A percentile compares a stretch with the other conserved stretches of the same genome.
These are phyloP conservation scores for Nemopilema nomurai DNA, from an alignment of 30 jellyfish, hydroid and myxozoan genomes.

Conservation along the genomic window DNA sequence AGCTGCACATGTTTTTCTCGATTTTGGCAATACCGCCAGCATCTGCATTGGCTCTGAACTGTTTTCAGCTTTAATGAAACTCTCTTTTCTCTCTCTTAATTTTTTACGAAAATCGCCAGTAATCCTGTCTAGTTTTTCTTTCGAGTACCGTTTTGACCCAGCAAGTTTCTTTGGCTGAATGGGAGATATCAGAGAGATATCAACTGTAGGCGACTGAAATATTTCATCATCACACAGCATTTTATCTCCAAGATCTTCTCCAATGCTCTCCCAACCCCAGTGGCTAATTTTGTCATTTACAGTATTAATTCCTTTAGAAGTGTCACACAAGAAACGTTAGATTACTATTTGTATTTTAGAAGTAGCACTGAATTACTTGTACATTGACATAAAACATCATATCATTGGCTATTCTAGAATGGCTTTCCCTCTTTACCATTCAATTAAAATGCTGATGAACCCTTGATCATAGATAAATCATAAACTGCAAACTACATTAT, in stretches of 20 bases:
- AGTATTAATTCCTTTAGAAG: no score
- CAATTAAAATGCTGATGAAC: no score
- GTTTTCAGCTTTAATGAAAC: background rate
- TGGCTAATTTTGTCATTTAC: no score
- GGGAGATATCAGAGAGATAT: slow-evolving; percentile 17
- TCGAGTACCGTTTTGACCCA: slow-evolving; percentile 6
- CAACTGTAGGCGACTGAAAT: slow-evolving; percentile 23
- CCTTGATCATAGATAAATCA: no score
- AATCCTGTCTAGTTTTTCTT: slow-evolving; percentile 17
- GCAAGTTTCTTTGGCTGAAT: slow-evolving; percentile 28
- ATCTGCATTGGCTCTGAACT: background rate
- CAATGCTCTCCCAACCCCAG: slow-evolving; percentile 16
- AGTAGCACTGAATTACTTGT: no score
- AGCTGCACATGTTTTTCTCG: slow-evolving; percentile 17
- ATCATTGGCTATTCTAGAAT: no score
- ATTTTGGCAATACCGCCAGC: slow-evolving; percentile 12
- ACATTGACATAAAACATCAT: no score
- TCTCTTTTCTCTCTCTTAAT: background rate
- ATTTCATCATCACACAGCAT: slow-evolving; percentile 12
- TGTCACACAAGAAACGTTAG: no score
- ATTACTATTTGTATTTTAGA: no score
- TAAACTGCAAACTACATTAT: no score
- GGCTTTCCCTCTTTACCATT: no score
- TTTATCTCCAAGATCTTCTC: slow-evolving; percentile 10
- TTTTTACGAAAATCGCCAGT: slow-evolving; percentile 16